Evolutionary conservation across 2,797 vertebrate species (phyloP).

Genomic region (Periparus ater): DNA sequence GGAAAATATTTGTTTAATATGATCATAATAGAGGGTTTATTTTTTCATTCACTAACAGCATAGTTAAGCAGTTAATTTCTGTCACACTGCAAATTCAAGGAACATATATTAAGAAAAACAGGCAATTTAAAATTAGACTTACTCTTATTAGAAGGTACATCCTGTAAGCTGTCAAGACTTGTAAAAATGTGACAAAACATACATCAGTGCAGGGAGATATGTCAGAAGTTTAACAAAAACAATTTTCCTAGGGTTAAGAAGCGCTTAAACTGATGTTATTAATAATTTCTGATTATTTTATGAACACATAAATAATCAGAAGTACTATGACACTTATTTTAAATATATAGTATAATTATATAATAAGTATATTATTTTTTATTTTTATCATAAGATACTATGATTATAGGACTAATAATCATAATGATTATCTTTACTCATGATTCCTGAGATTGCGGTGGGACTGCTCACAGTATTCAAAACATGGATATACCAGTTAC

Average conservation of each 20-base stretch:
- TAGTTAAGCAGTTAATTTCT: background rate
- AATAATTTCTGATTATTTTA: background rate
- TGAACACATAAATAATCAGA: background rate
- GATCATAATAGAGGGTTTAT: background rate
- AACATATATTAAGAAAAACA: background rate
- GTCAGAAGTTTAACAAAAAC: background rate
- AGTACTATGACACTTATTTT: too few relatives aligned
- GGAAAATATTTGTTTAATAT: background rate
- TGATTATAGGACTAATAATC: too few relatives aligned
- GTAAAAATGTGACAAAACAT: background rate
- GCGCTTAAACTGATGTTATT: background rate
- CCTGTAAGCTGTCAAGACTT: background rate
- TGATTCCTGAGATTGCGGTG: background rate
- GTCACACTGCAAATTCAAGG: background rate
- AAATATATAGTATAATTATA: too few relatives aligned
- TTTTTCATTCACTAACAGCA: background rate
- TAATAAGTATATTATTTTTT: too few relatives aligned
- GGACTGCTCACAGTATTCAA: background rate
- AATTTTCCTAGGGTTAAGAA: background rate
- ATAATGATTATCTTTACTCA: background rate
- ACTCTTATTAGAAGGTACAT: background rate
- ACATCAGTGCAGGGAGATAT: background rate
- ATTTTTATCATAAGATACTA: too few relatives aligned
- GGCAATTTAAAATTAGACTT: background rate
- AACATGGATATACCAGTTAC: background rate